Conservation (phyloP, 2,113 vertebrate genomes). For the Toxotes jaculatrix region DNA sequence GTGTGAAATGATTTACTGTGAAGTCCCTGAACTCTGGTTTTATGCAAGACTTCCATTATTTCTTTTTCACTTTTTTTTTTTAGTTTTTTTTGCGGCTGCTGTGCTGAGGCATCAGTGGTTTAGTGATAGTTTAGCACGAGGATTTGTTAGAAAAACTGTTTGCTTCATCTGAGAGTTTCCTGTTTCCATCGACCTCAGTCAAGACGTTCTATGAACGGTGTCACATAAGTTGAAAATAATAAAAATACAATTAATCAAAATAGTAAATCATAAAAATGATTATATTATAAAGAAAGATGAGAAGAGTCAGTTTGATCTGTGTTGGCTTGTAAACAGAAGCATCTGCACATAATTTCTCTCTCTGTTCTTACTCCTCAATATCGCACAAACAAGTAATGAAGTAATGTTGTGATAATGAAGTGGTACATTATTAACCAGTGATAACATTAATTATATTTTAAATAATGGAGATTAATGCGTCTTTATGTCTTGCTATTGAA, state of each 20-base stretch:
- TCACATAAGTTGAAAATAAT: background rate
- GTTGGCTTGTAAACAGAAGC: background rate
- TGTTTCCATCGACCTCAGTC: background rate
- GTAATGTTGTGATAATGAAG: background rate
- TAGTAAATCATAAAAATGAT: background rate
- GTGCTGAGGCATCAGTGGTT: background rate
- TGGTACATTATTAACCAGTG: background rate
- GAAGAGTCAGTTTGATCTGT: background rate
- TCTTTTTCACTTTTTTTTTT: background rate
- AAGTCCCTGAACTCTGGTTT: background rate
- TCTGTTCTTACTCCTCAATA: background rate
- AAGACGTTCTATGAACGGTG: background rate
- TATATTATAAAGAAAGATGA: background rate
- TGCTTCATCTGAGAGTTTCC: background rate
- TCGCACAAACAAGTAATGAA: background rate
- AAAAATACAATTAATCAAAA: background rate
- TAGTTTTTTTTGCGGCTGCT: background rate
- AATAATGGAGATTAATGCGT: conserved; percentile 4
- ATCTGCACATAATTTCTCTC: background rate
- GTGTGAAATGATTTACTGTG: conserved; percentile 1
- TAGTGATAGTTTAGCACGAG: background rate
- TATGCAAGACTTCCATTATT: background rate
- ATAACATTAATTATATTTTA: background rate
- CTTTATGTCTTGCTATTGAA: conserved; percentile 7
- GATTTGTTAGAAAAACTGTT: background rate